A percentile compares a stretch with the other conserved stretches of the same genome.
These are phyloP conservation scores for Rhizoglyphus robini DNA, from an alignment of 1,140 invertebrate species.

Conservation along the genomic window DNA sequence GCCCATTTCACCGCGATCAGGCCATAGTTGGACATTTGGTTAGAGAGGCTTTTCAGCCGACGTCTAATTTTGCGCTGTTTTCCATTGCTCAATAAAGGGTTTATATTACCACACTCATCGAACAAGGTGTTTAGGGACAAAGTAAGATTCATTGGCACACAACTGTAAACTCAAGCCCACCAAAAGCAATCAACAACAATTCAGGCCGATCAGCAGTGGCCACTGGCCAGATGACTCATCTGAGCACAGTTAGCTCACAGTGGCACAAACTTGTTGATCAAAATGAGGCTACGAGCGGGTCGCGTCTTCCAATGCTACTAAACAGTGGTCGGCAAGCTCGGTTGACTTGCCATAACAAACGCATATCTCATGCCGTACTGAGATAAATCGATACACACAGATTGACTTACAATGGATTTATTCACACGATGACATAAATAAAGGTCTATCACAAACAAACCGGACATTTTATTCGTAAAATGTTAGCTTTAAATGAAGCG, in stretches of 20 bases:
- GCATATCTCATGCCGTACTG: too few species aligned
- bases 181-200: background rate
- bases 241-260: too few species aligned
- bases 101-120: background rate
- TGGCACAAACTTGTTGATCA: background rate
- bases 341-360: too few species aligned
- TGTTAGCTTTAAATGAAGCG: background rate
- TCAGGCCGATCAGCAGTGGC: background rate
- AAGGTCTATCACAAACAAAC: background rate
- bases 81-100: background rate
- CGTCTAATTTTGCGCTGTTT: background rate
- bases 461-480: constrained; percentile 1
- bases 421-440: too few species aligned
- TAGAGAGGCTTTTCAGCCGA: background rate
- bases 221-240: background rate
- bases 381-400: too few species aligned
- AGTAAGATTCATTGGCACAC: background rate
- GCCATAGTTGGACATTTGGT: background rate
- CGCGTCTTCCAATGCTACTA: too few species aligned
- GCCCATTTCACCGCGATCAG: background rate
- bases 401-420: too few species aligned
- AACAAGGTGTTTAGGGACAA: background rate
- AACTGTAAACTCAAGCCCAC: background rate
- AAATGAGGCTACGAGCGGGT: too few species aligned
- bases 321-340: too few species aligned